Evolutionary conservation across 92 coral and sea anemone species (phyloP).

Genomic region (Bergia puertoricense): DNA sequence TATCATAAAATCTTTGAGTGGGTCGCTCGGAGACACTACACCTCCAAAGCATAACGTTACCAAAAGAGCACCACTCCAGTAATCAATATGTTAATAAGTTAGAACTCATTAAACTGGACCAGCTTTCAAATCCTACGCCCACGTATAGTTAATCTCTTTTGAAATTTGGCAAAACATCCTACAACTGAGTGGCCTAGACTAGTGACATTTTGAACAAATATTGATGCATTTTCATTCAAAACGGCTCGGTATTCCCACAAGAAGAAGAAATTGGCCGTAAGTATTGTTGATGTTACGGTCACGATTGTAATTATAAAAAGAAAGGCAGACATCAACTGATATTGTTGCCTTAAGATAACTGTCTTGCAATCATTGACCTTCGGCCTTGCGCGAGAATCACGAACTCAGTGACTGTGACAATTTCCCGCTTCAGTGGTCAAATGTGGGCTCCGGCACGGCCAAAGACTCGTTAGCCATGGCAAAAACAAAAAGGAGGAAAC

Average conservation of each 20-base stretch:
- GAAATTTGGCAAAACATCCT: no score
- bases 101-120: no score
- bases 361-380: not conserved
- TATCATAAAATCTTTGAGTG: not conserved
- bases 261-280: not conserved
- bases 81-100: no score
- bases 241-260: not conserved
- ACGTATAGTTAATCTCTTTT: no score
- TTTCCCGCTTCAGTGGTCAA: not conserved
- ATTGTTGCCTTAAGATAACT: conserved; percentile 6
- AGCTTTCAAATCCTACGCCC: no score
- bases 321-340: not conserved
- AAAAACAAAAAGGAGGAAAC: not conserved
- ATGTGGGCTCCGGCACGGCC: not conserved
- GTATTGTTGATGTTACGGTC: not conserved
- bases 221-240: no score
- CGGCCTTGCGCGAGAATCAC: not conserved
- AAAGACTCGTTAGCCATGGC: not conserved
- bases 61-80: not conserved
- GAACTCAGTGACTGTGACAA: not conserved
- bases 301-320: not conserved
- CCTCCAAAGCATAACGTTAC: not conserved
- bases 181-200: no score
- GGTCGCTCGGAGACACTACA: not conserved
- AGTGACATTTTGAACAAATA: no score